Evolutionary conservation across 2,113 vertebrate species (phyloP), one percentile per base, ranked within the genome.

Genomic region (Platysternon megacephalum): DNA sequence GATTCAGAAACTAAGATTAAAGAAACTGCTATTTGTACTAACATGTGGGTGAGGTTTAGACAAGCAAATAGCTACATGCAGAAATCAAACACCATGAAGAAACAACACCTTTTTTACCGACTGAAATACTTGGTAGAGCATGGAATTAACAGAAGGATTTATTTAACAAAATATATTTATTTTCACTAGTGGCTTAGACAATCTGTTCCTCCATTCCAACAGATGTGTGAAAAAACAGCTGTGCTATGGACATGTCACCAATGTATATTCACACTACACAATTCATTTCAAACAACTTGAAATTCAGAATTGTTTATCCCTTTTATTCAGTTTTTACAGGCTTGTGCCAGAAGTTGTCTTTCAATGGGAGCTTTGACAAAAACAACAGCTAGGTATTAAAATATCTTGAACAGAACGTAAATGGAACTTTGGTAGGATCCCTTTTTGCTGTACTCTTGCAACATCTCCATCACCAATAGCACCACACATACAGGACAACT

Each of bases 31-130:
- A 52, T 39, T 78, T 56, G 44, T 6, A 85, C 9, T 84, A 80
- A 42, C 52, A 76, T 11, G 39, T 0, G 26, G 88, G 39, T 28
- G 82, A 94, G 39, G 12, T 46, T 87, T 85, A 93, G 84, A 87
- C 53, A 93, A 90, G 58, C 56, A 88, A 95, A 86, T 35, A 82
- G 82, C 86, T 95, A 58, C 29, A 68, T 55, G 93, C 87, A 85
- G 29, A 93, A 84, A 83, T 72, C 61, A 85, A 91, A 12, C 21
- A 49, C 55, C 65, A 55, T 28, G 26, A 49, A 76, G 84, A 91
- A 52, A 0, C 1, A 42, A 68, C 14, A 39, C 65, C 78, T 61
- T 93, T 96, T 72, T 88, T 82, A 11, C 80, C 87, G 82, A 82
- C 22, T 82, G 48, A 89, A 88, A 14, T 0, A 65, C 48, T 51